Base-by-base conservation (phyloP, 2,113 vertebrate species). In the Xyliphius kryptos region DNA sequence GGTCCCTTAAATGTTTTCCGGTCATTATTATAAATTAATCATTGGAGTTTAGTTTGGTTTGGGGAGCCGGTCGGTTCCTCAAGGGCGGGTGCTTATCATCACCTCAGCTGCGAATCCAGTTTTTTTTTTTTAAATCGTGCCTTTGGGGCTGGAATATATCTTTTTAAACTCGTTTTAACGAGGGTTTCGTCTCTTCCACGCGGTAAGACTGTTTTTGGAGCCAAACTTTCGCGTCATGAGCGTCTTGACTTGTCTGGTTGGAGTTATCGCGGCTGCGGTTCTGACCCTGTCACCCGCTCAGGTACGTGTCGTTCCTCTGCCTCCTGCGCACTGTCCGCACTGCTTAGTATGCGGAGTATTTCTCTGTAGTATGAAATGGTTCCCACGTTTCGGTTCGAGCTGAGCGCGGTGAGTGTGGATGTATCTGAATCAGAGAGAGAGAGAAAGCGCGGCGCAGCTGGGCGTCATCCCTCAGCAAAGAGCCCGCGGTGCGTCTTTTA, bases 281-380 rank as follows among this genome's bases (percentile, higher is more conserved):
- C 80, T 88, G 76, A 81, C 79, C 67, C 69, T 84, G 72, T 76
- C 82, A 83, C 86, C 84, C 82, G 84, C 77, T 61, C 85, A 87
- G 87, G 87, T 89, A 86, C 20, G 77, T 56, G 38, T 5, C 40
- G 10, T 10, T 8, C 19, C 12, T 7, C 36, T 6, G 21, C 19
- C n/a, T 44, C 14, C 12, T 32, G 5, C n/a, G 14, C n/a, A 48
- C 32, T 32, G 7, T 6, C 26, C 26, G 7, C 26, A 32, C 1
- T 32, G n/a, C n/a, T n/a, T n/a, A n/a, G n/a, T n/a, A n/a, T n/a
- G n/a, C n/a, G n/a, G n/a, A n/a, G n/a, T n/a, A n/a, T n/a, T n/a
- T n/a, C n/a, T n/a, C n/a, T n/a, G n/a, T n/a, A n/a, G n/a, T 15
- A 21, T 19, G 26, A 13, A 43, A 21, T 5, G 41, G 26, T 5